Conservation (phyloP, 2,888 invertebrate genomes). For the Chaetoderma sp. region DNA sequence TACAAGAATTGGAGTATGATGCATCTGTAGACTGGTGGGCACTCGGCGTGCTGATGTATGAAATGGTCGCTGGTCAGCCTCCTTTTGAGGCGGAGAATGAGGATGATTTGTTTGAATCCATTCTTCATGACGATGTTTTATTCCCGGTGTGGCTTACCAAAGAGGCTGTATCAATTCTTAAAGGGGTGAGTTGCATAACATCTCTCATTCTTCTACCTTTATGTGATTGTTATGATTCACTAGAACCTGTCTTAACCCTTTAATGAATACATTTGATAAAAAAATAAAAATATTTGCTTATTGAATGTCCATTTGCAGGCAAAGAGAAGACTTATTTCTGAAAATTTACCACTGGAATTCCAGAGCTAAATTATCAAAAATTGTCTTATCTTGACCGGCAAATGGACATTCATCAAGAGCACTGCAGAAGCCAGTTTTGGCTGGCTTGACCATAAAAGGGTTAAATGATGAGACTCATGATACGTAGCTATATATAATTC, state of each 20-base stretch:
- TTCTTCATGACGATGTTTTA: slow-evolving; percentile 95
- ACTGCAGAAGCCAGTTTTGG: too few relatives aligned
- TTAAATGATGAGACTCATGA: too few relatives aligned
- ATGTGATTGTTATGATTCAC: not conserved
- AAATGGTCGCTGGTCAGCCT: slow-evolving; percentile 99
- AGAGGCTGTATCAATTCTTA: slow-evolving; percentile 90
- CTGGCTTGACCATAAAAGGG: too few relatives aligned
- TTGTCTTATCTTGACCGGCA: too few relatives aligned
- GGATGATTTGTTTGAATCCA: slow-evolving; percentile 98
- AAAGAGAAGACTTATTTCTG: too few relatives aligned
- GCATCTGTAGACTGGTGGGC: slow-evolving; percentile 84
- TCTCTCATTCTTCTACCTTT: not conserved
- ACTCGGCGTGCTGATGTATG: slow-evolving; percentile 96
- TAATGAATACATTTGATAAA: not conserved
- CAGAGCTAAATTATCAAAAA: too few relatives aligned
- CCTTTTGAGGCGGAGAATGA: slow-evolving; percentile 99
- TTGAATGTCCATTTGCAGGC: too few relatives aligned
- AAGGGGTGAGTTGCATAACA: slow-evolving; percentile 77
- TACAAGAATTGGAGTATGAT: slow-evolving; percentile 87
- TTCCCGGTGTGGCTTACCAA: slow-evolving; percentile 97
- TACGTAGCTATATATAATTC: too few relatives aligned
- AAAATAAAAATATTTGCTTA: too few relatives aligned
- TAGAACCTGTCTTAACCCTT: not conserved
- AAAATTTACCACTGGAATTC: too few relatives aligned
- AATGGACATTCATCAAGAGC: too few relatives aligned